Evolutionary conservation across 2,888 invertebrate genomes (phyloP).

Genomic region (Nomada lathburiana): DNA sequence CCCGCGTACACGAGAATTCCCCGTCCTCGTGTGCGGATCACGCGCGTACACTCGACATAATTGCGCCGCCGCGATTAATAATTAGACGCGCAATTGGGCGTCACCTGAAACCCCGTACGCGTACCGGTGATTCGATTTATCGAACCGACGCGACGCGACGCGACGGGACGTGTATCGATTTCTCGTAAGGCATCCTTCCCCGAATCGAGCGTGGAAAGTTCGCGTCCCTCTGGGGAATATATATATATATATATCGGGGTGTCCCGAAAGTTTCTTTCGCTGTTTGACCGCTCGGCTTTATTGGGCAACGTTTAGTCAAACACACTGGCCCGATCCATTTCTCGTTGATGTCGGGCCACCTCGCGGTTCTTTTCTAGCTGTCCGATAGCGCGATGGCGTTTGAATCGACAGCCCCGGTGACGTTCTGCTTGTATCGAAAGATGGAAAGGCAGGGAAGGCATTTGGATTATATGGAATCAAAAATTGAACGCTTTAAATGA

Average conservation of each 20-base stretch:
- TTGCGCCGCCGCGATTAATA: conserved; percentile 81
- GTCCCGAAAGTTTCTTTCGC: too few species aligned
- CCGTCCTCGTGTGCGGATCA: conserved; percentile 34
- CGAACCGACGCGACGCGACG: conserved; percentile 36
- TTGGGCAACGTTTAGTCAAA: too few species aligned
- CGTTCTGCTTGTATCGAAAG: too few species aligned
- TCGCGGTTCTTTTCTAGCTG: too few species aligned
- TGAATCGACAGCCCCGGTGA: too few species aligned
- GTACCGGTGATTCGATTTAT: conserved; percentile 80
- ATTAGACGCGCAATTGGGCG: conserved; percentile 82
- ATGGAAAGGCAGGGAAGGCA: too few species aligned
- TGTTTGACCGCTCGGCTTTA: too few species aligned
- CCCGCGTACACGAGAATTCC: conserved; percentile 28
- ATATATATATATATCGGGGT: too few species aligned
- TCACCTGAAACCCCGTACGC: conserved; percentile 76
- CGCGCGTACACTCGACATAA: conserved; percentile 75
- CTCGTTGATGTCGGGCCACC: too few species aligned
- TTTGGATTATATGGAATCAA: background rate
- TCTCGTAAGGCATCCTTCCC: conserved; percentile 16
- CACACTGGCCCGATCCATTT: too few species aligned
- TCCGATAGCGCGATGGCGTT: too few species aligned
- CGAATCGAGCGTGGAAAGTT: background rate
- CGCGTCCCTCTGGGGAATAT: background rate
- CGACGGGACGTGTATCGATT: conserved; percentile 36
- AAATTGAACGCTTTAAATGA: too few species aligned